Conservation (phyloP, 2,113 vertebrate genomes). For the Ictidomys tridecemlineatus region DNA sequence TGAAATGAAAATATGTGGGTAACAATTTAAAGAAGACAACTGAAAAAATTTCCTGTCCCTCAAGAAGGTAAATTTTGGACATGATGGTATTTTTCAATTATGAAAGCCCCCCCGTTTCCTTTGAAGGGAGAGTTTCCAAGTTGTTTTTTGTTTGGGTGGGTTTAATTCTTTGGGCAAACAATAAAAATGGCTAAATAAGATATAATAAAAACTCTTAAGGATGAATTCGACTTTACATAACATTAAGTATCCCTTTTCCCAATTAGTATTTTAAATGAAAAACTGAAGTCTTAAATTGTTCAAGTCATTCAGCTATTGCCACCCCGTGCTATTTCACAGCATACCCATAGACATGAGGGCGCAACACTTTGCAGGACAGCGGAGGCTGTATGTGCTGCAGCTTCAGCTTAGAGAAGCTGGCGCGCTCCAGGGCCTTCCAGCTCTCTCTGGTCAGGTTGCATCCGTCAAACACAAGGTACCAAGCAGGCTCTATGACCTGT, state of each 20-base stretch:
- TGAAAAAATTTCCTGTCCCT: not conserved
- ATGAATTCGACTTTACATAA: not conserved
- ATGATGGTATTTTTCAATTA: not conserved
- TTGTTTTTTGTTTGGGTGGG: not conserved
- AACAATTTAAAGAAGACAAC: not conserved
- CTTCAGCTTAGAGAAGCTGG: constrained; percentile 90
- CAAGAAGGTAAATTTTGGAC: not conserved
- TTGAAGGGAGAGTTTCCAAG: constrained; percentile 15
- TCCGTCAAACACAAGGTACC: constrained; percentile 91
- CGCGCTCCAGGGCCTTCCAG: constrained; percentile 91
- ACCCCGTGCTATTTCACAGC: constrained; percentile 89
- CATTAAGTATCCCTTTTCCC: not conserved
- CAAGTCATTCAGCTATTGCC: rapidly evolving
- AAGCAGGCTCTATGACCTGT: constrained; percentile 88
- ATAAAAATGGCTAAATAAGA: not conserved
- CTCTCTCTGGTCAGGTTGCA: constrained; percentile 89
- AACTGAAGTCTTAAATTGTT: not conserved
- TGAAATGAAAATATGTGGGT: constrained; percentile 14
- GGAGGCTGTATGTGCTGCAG: constrained; percentile 86
- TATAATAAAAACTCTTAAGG: not conserved
- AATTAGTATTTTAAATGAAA: not conserved
- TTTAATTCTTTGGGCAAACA: not conserved
- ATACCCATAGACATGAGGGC: constrained; percentile 90
- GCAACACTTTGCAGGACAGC: constrained; percentile 80
- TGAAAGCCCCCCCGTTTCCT: not conserved